Percentiles rank a stretch among this genome's conserved stretches.
phyloP scores from a whole-genome alignment of 2,888 invertebrate genomes.

The Pseudeuparius sepicola region DNA sequence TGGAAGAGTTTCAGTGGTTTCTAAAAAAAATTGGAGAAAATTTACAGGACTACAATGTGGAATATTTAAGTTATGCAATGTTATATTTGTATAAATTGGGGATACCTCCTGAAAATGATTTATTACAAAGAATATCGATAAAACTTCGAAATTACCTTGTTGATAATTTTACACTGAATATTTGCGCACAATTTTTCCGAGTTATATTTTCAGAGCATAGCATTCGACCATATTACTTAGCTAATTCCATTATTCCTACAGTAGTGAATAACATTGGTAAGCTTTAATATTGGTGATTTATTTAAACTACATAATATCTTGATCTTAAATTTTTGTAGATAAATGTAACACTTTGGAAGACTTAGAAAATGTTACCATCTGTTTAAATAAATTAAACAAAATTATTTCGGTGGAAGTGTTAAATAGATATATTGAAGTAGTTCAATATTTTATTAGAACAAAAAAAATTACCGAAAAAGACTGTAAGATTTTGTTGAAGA shows the following conservation, averaged over 20 bases:
- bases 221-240: constrained; percentile 37
- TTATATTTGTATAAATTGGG: constrained; percentile 43
- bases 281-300: constrained; percentile 11
- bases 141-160: constrained; percentile 30
- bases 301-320: constrained; percentile 4
- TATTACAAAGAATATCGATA: constrained; percentile 34
- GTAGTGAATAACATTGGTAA: constrained; percentile 36
- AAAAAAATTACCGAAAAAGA: constrained; percentile 29
- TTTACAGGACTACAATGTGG: constrained; percentile 32
- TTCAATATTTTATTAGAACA: constrained; percentile 32
- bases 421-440: constrained; percentile 34
- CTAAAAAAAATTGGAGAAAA: constrained; percentile 29
- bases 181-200: constrained; percentile 37
- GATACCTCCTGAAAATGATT: constrained; percentile 30
- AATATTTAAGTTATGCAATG: constrained; percentile 38
- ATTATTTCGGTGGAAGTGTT: constrained; percentile 37
- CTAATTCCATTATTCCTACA: constrained; percentile 36
- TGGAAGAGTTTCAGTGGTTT: constrained; percentile 29
- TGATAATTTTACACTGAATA: constrained; percentile 30
- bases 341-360: constrained; percentile 35
- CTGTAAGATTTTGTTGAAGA: constrained; percentile 31
- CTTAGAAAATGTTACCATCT: constrained; percentile 40
- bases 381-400: constrained; percentile 38
- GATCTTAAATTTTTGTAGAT: constrained; percentile 28
- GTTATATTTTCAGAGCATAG: constrained; percentile 36